Evolutionary conservation across 2,888 invertebrate genomes (phyloP), one percentile per base, ranked within the genome.

Genomic region (Drosophila pullipes): DNA sequence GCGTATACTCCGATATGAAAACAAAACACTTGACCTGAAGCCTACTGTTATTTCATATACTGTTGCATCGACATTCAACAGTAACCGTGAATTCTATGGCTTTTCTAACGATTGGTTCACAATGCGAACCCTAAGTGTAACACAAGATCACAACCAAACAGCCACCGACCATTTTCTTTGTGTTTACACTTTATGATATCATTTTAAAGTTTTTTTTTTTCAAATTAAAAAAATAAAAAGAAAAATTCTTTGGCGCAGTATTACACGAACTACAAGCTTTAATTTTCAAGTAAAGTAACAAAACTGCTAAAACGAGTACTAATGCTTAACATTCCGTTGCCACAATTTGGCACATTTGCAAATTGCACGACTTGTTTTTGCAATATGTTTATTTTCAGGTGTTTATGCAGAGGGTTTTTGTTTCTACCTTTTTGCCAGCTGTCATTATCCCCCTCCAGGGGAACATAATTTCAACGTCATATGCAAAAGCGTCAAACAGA

Each of bases 351-450:
- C 50, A 52, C 55, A 64, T 49, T 55, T 49, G n/a, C 52, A 52
- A 72, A 31, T 59, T 53, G 47, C 33, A 49, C 18, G 47, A 25
- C 66, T 61, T 61, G 39, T 33, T 30, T 55, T 61, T 60, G 70
- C 54, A 25, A 33, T 58, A 54, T 72, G 57, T 64, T 74, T 67
- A 66, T 41, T 41, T 62, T 30, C 9, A n/a, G 52, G 33, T 57
- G 52, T 57, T 53, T 61, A 25, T 47, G 47, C 9, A 61, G 25
- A 37, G 13, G 28, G 59, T 31, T 16, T 22, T 47, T 41, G 28
- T 30, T 61, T 50, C 16, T 5, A 35, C 39, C 22, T 11, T 55
- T 58, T 52, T 55, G 44, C 28, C 49, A 47, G 60, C 64, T 72
- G 75, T 58, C 64, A 61, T 28, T 78, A 54, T 47, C 37, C 22